Base-by-base conservation (phyloP, 2,888 invertebrate species). In the Cheilosia grossa region DNA sequence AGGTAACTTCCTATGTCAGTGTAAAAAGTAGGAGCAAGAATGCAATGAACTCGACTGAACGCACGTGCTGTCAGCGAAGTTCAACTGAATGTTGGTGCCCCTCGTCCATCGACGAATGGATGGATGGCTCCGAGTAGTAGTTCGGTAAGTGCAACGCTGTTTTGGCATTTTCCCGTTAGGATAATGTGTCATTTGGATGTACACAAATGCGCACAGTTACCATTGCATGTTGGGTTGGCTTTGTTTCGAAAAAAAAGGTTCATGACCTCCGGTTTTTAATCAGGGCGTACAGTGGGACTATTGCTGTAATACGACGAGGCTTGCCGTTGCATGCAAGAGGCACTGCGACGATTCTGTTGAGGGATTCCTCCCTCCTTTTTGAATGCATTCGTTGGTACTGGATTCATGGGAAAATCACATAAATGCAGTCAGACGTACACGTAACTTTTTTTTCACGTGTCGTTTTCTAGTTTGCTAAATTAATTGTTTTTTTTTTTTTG, bases 371-470 rank as follows among this genome's bases (percentile, higher is more conserved):
- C 80, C 59, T 72, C 49, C 56, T 44, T 54, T 54, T 17, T 67
- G 51, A n/a, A 9, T 59, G 17, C 4, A 53, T 74, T 67, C 69
- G 49, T 80, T 80, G 79, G 13, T 37, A 37, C 37, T 44, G 17
- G 73, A 63, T 83, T 73, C 74, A 83, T 83, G 83, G 80, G 74
- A 83, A 83, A 83, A 79, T 79, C 63, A 58, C 63, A 69, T 59
- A 44, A 70, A 64, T 74, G 79, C 74, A 69, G 40, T 56, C 42
- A 44, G 53, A 40, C 37, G 66, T 30, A 59, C 54, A 66, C 44
- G 49, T 19, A 10, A 21, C 37, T 73, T 44, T 66, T 33, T 56
- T 61, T 58, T 59, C 37, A 27, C 66, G 27, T 47, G 13, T 64
- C 19, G 10, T 74, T 70, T 61, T 47, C 24, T 67, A 19, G 1